Evolutionary conservation across 1,140 invertebrate species (phyloP).

Genomic region (Drosophila mauritiana): DNA sequence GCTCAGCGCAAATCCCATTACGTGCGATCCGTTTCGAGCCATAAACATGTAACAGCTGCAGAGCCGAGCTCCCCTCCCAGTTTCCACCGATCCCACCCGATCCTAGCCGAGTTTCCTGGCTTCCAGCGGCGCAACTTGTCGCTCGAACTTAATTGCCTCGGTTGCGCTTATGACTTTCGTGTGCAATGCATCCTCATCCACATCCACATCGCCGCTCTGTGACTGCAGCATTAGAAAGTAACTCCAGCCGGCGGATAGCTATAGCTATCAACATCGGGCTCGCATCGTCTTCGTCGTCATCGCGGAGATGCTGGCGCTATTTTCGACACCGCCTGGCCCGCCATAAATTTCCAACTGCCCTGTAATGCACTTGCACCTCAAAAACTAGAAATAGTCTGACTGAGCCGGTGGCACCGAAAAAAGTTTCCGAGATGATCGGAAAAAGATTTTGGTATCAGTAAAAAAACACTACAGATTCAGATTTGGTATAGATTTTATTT

Average conservation of each 20-base stretch:
- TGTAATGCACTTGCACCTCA: slow-evolving; percentile 55
- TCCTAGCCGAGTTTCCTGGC: slow-evolving; percentile 58
- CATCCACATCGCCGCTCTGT: slow-evolving; percentile 33
- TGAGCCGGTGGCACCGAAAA: slow-evolving; percentile 9
- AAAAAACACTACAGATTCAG: neutral
- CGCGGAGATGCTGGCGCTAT: slow-evolving; percentile 63
- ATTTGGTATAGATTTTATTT: neutral
- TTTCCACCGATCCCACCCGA: slow-evolving; percentile 16
- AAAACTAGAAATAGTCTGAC: slow-evolving; percentile 65
- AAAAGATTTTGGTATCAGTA: neutral
- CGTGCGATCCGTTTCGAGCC: slow-evolving; percentile 81
- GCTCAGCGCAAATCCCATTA: slow-evolving; percentile 81
- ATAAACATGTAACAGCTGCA: slow-evolving; percentile 80
- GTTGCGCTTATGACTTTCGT: slow-evolving; percentile 82
- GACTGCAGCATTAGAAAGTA: slow-evolving; percentile 76
- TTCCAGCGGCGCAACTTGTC: slow-evolving; percentile 81
- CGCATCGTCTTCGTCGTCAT: slow-evolving; percentile 46
- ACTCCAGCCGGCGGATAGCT: slow-evolving; percentile 63
- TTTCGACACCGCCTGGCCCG: slow-evolving; percentile 76
- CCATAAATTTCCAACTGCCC: slow-evolving; percentile 79
- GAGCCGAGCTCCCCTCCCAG: slow-evolving; percentile 17
- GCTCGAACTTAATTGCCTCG: slow-evolving; percentile 81
- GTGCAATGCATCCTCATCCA: slow-evolving; percentile 73
- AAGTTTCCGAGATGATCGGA: neutral
- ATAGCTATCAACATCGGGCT: slow-evolving; percentile 67